A percentile compares a stretch with the other conserved stretches of the same genome.
Evolutionary conservation across 2,797 vertebrate genomes (phyloP).

Genomic region (Anniella stebbinsi): DNA sequence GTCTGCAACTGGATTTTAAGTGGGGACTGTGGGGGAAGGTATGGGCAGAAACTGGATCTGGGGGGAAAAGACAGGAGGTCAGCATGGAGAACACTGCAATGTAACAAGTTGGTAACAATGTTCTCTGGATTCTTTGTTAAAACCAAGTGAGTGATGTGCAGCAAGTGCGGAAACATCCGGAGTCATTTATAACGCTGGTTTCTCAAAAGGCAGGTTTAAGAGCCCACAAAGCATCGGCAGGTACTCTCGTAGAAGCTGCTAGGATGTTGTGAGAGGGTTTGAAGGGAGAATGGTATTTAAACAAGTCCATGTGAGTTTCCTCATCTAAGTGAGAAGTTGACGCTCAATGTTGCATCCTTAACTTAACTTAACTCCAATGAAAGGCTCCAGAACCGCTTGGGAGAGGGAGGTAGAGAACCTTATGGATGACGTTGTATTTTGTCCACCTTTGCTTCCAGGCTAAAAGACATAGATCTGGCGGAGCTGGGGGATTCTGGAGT

Average conservation of each 20-base stretch:
- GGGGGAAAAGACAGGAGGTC: background rate
- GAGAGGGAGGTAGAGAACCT: background rate
- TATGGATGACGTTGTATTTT: background rate
- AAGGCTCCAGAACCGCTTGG: background rate
- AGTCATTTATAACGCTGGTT: background rate
- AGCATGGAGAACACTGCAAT: background rate
- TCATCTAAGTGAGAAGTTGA: background rate
- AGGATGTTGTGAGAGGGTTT: background rate
- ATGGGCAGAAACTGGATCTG: background rate
- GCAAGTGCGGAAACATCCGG: background rate
- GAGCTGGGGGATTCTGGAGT: conserved; percentile 81
- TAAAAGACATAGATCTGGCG: conserved; percentile 82
- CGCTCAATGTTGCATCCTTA: background rate
- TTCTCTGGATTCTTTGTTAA: background rate
- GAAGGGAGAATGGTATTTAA: background rate
- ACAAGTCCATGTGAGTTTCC: background rate
- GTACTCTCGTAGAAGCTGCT: background rate
- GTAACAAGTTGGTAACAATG: background rate
- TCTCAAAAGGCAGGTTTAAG: background rate
- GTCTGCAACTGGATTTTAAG: background rate
- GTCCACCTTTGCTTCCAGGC: conserved; percentile 76
- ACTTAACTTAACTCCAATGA: background rate
- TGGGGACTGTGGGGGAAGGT: background rate
- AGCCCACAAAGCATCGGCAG: background rate
- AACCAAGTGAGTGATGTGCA: background rate